Conservation (phyloP, 2,113 vertebrate genomes). For the Chaetorhynchus papuensis region DNA sequence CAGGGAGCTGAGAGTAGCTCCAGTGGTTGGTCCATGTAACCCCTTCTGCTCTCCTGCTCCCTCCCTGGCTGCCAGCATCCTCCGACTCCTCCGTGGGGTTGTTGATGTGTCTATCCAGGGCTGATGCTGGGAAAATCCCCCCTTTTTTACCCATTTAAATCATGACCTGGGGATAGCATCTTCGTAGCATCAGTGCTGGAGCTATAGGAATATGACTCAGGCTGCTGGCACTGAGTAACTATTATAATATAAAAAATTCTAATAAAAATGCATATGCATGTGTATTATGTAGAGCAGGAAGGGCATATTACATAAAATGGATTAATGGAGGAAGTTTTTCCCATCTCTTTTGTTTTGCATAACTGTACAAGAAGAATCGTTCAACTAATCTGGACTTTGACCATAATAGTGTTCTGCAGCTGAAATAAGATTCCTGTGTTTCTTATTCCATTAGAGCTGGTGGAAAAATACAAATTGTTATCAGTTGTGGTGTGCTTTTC, state of each 20-base stretch:
- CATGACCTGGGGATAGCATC: not conserved
- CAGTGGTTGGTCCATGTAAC: not conserved
- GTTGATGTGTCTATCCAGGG: not conserved
- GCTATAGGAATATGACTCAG: not conserved
- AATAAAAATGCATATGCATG: not conserved
- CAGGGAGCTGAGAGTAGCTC: not conserved
- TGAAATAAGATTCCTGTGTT: slow-evolving; percentile 38
- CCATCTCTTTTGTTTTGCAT: slow-evolving; percentile 50
- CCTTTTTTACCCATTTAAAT: not conserved
- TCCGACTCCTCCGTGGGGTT: accelerated
- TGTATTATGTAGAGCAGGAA: slow-evolving; percentile 33
- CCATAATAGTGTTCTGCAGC: slow-evolving; percentile 38
- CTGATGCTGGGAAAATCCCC: not conserved
- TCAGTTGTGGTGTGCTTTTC: not conserved
- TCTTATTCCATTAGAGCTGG: slow-evolving; percentile 24
- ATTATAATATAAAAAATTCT: not conserved
- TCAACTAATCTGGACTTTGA: slow-evolving; percentile 51
- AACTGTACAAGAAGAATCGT: slow-evolving; percentile 40
- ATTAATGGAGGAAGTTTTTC: slow-evolving; percentile 53
- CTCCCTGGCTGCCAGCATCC: not conserved
- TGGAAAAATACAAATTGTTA: slow-evolving; percentile 2
- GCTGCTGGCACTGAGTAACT: not conserved
- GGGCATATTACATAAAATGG: slow-evolving; percentile 16
- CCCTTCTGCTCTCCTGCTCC: not conserved
- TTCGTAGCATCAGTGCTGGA: not conserved